Evolutionary conservation across 2,797 vertebrate genomes (phyloP), one percentile per base, ranked within the genome.

Genomic region (Holocentrus rufus): DNA sequence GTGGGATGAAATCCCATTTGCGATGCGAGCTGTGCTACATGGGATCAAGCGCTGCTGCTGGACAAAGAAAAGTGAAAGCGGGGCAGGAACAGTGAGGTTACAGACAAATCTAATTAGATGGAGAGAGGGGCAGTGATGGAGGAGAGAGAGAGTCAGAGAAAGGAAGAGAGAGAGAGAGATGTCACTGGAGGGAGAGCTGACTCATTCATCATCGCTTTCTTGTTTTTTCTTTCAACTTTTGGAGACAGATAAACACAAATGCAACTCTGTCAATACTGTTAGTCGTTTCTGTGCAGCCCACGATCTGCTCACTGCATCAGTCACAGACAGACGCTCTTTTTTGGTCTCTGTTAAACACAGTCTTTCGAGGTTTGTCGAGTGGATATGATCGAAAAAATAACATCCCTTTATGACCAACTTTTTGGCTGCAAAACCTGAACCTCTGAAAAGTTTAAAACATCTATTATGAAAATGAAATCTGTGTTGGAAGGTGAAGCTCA

Each of bases 71-170:
- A 69, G 23, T 63, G 54, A 87, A 80, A 86, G 82, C 79, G 3
- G 66, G 73, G 64, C 77, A 84, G 83, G 66, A 86, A 87, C 73
- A 82, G 78, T 73, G 80, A 88, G 87, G 87, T 89, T 91, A 85
- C 80, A 87, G 84, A 85, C 78, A 79, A 80, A 89, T 88, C 83
- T 88, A 89, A 90, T 90, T 89, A 90, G 82, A 83, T 77, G 71
- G 73, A 84, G 77, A 84, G 69, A 74, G 36, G 85, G 76, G 65
- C 79, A 82, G 80, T 68, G 71, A 81, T 74, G 55, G 79, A 68
- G 57, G 46, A 62, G 72, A 68, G 76, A 62, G n/a, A 27, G 36
- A 44, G 23, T 69, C 65, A 69, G 44, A 2, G 56, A 79, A 65
- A 76, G 47, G 74, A 30, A 62, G 56, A 71, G 47, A 74, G 15